Percentiles rank a stretch among this genome's conserved stretches.
These are phyloP conservation scores for Pimpla rufipes DNA, from an alignment of 2,888 invertebrate genomes.

Conservation along the genomic window DNA sequence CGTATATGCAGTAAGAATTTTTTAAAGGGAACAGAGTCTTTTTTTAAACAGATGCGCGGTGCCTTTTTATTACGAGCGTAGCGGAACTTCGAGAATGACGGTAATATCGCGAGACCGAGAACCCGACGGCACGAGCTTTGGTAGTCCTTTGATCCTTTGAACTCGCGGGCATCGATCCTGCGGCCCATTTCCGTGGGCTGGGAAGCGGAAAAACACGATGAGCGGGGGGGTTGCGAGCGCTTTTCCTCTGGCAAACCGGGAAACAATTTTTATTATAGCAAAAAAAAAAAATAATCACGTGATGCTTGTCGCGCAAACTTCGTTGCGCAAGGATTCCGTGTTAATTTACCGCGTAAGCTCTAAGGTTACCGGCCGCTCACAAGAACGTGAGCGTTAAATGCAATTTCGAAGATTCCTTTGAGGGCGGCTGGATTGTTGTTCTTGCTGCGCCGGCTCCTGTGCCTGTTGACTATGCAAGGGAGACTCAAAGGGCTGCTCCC, in stretches of 20 bases:
- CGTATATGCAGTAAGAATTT: too few species aligned
- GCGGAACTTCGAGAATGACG: not conserved
- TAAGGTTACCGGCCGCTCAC: not conserved
- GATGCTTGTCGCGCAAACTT: not conserved
- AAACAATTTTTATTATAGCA: constrained; percentile 10
- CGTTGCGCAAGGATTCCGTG: not conserved
- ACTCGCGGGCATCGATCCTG: constrained; percentile 55
- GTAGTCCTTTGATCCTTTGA: constrained; percentile 61
- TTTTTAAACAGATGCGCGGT: constrained; percentile 2
- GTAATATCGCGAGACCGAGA: constrained; percentile 48
- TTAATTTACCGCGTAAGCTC: not conserved
- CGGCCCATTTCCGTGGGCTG: constrained; percentile 48
- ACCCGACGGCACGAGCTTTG: constrained; percentile 16
- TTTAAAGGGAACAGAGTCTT: too few species aligned
- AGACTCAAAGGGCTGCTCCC: constrained; percentile 38
- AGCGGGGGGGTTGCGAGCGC: not conserved
- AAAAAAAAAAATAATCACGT: not conserved
- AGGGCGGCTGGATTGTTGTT: constrained; percentile 34
- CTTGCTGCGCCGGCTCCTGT: constrained; percentile 3
- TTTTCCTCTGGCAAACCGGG: not conserved
- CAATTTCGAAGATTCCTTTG: constrained; percentile 55
- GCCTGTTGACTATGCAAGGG: not conserved
- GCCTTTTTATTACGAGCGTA: not conserved
- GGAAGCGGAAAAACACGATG: constrained; percentile 21
- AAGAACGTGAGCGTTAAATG: constrained; percentile 14